Evolutionary conservation across 1,140 invertebrate genomes (phyloP).

Genomic region (Lerema accius): DNA sequence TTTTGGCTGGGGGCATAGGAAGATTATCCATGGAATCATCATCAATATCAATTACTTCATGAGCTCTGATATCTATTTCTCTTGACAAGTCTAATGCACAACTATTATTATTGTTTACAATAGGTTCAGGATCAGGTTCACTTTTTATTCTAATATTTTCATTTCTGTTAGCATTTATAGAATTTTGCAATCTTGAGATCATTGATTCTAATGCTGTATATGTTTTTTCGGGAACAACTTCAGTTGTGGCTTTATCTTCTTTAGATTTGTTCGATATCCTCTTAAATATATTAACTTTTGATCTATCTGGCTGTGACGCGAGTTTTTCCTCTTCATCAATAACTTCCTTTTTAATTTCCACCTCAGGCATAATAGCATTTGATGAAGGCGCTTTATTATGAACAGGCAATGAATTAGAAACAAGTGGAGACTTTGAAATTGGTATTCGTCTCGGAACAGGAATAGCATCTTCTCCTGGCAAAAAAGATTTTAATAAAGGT

Average conservation of each 20-base stretch:
- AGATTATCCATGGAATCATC: constrained; percentile 74
- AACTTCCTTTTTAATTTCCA: constrained; percentile 79
- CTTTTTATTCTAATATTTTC: constrained; percentile 64
- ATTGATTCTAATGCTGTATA: constrained; percentile 72
- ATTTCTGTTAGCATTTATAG: constrained; percentile 55
- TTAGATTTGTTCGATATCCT: constrained; percentile 91
- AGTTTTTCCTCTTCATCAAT: constrained; percentile 87
- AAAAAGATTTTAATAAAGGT: constrained; percentile 38
- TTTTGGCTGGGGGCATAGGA: constrained; percentile 48
- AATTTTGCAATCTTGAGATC: constrained; percentile 76
- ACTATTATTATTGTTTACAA: constrained; percentile 78
- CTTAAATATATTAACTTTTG: constrained; percentile 93
- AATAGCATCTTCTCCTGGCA: constrained; percentile 65
- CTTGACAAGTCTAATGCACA: constrained; percentile 77
- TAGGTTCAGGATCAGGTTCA: constrained; percentile 47
- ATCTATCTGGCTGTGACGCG: constrained; percentile 90
- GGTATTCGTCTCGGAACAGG: constrained; percentile 76
- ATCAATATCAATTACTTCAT: constrained; percentile 78
- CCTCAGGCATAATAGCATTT: constrained; percentile 70
- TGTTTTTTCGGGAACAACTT: constrained; percentile 77
- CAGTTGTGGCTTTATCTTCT: constrained; percentile 83
- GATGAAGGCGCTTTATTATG: constrained; percentile 69
- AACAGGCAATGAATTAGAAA: constrained; percentile 64
- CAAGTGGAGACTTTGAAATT: constrained; percentile 72
- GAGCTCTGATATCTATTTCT: constrained; percentile 73